These are phyloP conservation scores for Numida meleagris DNA, from an alignment of 2,113 vertebrate genomes.

Conservation along the genomic window DNA sequence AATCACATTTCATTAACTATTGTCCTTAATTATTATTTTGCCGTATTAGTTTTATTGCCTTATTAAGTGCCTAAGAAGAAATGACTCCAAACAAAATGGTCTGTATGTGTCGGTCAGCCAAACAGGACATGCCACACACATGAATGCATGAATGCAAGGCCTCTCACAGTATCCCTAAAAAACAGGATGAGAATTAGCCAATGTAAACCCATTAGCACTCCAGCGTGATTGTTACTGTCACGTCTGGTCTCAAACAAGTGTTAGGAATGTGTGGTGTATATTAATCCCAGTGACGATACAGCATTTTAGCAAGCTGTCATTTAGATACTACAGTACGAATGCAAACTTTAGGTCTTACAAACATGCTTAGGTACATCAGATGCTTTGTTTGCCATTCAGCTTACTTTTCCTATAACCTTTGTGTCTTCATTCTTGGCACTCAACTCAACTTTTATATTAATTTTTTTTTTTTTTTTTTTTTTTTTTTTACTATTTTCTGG, in stretches of 20 bases:
- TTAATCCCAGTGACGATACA: background rate
- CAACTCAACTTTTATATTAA: background rate
- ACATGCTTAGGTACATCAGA: background rate
- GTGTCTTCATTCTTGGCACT: background rate
- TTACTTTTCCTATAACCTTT: background rate
- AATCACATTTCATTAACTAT: background rate
- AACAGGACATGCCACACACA: background rate
- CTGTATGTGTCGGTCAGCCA: background rate
- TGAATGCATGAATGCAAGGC: background rate
- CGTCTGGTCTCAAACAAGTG: background rate
- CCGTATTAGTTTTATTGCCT: background rate
- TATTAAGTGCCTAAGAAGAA: background rate
- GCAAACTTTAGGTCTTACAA: background rate
- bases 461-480: background rate
- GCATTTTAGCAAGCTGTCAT: background rate
- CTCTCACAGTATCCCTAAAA: background rate
- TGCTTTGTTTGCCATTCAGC: background rate
- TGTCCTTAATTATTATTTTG: background rate
- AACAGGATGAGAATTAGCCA: slow-evolving; percentile 2
- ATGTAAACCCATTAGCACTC: slow-evolving; percentile 30
- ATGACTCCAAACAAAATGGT: background rate
- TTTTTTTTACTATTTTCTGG: background rate
- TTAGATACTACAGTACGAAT: background rate
- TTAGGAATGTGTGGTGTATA: background rate
- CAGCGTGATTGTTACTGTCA: slow-evolving; percentile 12